phyloP scores from a whole-genome alignment of 2,888 invertebrate genomes.

The Philaethria dido region DNA sequence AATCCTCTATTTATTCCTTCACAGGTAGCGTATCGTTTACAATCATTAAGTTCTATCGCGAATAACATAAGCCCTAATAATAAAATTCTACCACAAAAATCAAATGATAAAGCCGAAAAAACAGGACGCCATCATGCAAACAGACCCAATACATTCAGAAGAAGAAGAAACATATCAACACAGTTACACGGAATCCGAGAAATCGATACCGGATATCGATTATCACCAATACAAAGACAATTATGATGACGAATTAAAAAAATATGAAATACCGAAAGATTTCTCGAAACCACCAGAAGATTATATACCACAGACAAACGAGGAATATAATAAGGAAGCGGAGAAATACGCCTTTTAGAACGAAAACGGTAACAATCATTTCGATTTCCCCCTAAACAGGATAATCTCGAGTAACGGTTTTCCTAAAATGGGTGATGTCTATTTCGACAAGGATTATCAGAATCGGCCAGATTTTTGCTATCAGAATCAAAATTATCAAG shows the following conservation, averaged over 20 bases:
- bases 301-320: conserved; percentile 72
- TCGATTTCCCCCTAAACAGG: conserved; percentile 54
- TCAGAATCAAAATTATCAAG: conserved; percentile 56
- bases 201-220: conserved; percentile 47
- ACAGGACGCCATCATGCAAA: conserved; percentile 79
- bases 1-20: conserved; percentile 26
- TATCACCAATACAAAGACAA: conserved; percentile 39
- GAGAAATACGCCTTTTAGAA: conserved; percentile 72
- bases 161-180: conserved; percentile 59
- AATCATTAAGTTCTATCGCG: conserved; percentile 59
- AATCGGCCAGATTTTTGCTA: conserved; percentile 45
- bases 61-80: conserved; percentile 49
- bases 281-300: conserved; percentile 67
- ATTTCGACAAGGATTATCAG: conserved; percentile 54
- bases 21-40: conserved; percentile 69
- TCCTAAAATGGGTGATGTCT: conserved; percentile 54
- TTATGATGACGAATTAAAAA: conserved; percentile 48
- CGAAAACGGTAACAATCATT: conserved; percentile 62
- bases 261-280: conserved; percentile 64
- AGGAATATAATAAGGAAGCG: conserved; percentile 75
- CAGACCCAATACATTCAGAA: conserved; percentile 68
- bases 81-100: conserved; percentile 45
- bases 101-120: conserved; percentile 61
- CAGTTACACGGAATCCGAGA: conserved; percentile 57
- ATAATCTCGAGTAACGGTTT: conserved; percentile 52